Conservation (phyloP, 2,113 vertebrate species). For the Grus americana region DNA sequence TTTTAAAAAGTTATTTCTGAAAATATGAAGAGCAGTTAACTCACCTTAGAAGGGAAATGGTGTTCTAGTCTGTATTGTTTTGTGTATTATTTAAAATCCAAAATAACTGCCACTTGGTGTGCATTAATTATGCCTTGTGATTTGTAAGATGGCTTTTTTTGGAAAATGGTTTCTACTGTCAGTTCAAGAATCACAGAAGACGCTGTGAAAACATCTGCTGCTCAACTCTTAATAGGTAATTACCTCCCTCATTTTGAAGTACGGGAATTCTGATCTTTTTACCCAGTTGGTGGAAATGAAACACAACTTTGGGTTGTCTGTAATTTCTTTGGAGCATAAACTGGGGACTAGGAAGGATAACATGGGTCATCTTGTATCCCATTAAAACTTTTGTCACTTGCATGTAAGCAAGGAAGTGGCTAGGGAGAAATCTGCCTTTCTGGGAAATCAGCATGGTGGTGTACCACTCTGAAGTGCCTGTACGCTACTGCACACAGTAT, state of each 20-base stretch:
- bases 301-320: not conserved
- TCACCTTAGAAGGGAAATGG: not conserved
- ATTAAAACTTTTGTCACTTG: not conserved
- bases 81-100: not conserved
- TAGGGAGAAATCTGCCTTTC: too few relatives aligned
- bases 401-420: not conserved
- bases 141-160: not conserved
- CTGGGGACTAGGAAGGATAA: not conserved
- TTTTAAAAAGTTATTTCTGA: not conserved
- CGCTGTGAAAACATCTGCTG: too few relatives aligned
- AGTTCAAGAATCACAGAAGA: not conserved
- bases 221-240: not conserved
- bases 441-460: too few relatives aligned
- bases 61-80: not conserved
- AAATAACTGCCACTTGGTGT: too few relatives aligned
- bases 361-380: not conserved
- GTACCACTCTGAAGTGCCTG: too few relatives aligned
- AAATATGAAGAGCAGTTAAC: not conserved
- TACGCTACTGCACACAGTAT: too few relatives aligned
- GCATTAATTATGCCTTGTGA: too few relatives aligned
- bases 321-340: not conserved
- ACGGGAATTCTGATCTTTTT: not conserved
- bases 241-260: not conserved
- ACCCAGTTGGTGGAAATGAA: not conserved
- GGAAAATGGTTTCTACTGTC: not conserved